Evolutionary conservation across 1,140 invertebrate species (phyloP).

Genomic region (Drosophila auraria): DNA sequence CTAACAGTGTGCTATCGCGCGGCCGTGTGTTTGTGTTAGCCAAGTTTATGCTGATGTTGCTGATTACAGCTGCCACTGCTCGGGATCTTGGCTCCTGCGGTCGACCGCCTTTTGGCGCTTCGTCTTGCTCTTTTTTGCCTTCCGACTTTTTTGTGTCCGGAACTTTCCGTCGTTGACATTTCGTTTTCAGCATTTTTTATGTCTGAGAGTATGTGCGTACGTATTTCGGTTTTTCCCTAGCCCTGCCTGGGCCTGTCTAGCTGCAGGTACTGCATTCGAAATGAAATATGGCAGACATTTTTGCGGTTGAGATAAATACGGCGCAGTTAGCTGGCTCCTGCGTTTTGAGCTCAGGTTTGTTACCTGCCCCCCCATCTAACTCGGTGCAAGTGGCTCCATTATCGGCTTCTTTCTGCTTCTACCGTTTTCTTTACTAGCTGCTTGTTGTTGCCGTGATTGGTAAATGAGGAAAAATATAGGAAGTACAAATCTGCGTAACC

Average conservation of each 20-base stretch:
- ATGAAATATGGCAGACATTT: conserved; percentile 81
- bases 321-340: conserved; percentile 66
- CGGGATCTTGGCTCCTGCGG: conserved; percentile 19
- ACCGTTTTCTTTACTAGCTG: neutral
- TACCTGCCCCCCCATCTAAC: conserved; percentile 4
- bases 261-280: conserved; percentile 81
- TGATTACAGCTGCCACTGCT: conserved; percentile 66
- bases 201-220: conserved; percentile 25
- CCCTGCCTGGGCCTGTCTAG: conserved; percentile 30
- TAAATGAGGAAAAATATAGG: neutral
- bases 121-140: conserved; percentile 20
- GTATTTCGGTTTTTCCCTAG: conserved; percentile 21
- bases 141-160: conserved; percentile 38
- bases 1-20: conserved; percentile 22
- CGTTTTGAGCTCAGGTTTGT: conserved; percentile 64
- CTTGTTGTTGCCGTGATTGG: neutral
- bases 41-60: conserved; percentile 76
- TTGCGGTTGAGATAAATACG: conserved; percentile 75
- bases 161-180: conserved; percentile 75
- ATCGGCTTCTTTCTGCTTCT: conserved; percentile 2
- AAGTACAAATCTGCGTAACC: no score
- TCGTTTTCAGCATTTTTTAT: conserved; percentile 67
- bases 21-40: conserved; percentile 35
- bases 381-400: neutral
- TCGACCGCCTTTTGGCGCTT: conserved; percentile 42